These are phyloP conservation scores for Pheosia gnoma DNA, from an alignment of 2,888 invertebrate genomes.

Conservation along the genomic window DNA sequence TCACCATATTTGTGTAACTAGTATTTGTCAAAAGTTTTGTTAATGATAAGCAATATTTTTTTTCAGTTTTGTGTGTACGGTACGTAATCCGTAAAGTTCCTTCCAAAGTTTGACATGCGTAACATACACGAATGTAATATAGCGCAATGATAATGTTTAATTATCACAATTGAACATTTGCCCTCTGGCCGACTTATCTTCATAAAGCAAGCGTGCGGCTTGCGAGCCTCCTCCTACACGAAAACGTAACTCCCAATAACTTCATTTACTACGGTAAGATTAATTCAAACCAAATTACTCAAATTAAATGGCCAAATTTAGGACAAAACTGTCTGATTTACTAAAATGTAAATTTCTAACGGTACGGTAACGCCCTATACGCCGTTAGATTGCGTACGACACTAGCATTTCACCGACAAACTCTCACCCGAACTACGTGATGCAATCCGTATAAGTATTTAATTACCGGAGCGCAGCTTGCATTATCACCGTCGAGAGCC, in stretches of 20 bases:
- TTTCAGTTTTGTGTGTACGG: no score
- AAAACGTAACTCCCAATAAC: no score
- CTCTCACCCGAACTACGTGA: slow-evolving; percentile 32
- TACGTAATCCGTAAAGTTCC: no score
- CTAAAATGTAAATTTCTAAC: slow-evolving; percentile 8
- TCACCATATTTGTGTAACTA: no score
- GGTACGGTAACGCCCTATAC: slow-evolving; percentile 18
- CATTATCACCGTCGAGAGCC: slow-evolving; percentile 42
- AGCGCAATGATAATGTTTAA: slow-evolving; percentile 30
- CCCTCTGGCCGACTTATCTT: slow-evolving; percentile 31
- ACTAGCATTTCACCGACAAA: slow-evolving; percentile 29
- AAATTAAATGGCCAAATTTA: background rate
- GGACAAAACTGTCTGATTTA: slow-evolving; percentile 2
- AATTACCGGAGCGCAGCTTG: slow-evolving; percentile 35
- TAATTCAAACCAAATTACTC: background rate
- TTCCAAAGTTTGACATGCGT: background rate
- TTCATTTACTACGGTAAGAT: background rate
- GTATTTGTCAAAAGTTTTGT: no score
- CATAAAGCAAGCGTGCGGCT: slow-evolving; percentile 13
- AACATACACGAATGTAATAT: background rate
- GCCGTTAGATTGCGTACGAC: slow-evolving; percentile 31
- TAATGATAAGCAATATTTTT: no score
- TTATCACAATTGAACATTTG: slow-evolving; percentile 36
- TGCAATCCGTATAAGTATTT: slow-evolving; percentile 40
- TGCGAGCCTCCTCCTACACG: background rate